phyloP scores from a whole-genome alignment of 1,140 invertebrate species.

The Thaumetopoea pityocampa region DNA sequence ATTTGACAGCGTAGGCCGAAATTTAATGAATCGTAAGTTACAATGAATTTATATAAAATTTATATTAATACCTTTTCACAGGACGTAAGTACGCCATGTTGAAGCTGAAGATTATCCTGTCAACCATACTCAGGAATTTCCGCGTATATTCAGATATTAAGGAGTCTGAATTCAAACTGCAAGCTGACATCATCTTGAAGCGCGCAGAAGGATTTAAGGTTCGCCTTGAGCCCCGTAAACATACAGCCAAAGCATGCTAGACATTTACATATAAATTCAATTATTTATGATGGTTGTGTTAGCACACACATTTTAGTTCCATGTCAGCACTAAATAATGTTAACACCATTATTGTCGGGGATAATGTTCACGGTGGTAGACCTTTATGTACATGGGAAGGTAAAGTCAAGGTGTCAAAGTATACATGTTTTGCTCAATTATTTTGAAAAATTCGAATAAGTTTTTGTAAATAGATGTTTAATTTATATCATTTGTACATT shows the following conservation, averaged over 20 bases:
- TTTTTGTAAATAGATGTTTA: slow-evolving; percentile 50
- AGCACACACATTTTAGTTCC: slow-evolving; percentile 7
- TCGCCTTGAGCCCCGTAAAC: slow-evolving; percentile 80
- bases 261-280: slow-evolving; percentile 9
- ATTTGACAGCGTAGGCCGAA: too few relatives aligned
- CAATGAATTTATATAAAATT: slow-evolving; percentile 2
- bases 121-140: slow-evolving; percentile 92
- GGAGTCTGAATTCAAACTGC: slow-evolving; percentile 85
- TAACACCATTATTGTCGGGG: slow-evolving; percentile 38
- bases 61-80: slow-evolving; percentile 41
- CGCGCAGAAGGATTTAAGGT: slow-evolving; percentile 88
- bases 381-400: slow-evolving; percentile 33
- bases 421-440: slow-evolving; percentile 36
- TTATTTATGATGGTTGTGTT: slow-evolving; percentile 16
- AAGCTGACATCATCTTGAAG: slow-evolving; percentile 91
- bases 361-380: slow-evolving; percentile 47
- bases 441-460: slow-evolving; percentile 26
- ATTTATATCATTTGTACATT: slow-evolving; percentile 23
- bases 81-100: slow-evolving; percentile 93
- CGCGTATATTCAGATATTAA: slow-evolving; percentile 82
- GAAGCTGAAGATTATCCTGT: slow-evolving; percentile 91
- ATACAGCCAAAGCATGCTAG: slow-evolving; percentile 45
- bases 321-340: slow-evolving; percentile 62
- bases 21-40: too few relatives aligned
- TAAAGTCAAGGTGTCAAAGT: slow-evolving; percentile 27